A percentile compares a stretch with the other conserved stretches of the same genome.
Conservation (phyloP, 2,113 vertebrate genomes). For the Catharus bicknelli region DNA sequence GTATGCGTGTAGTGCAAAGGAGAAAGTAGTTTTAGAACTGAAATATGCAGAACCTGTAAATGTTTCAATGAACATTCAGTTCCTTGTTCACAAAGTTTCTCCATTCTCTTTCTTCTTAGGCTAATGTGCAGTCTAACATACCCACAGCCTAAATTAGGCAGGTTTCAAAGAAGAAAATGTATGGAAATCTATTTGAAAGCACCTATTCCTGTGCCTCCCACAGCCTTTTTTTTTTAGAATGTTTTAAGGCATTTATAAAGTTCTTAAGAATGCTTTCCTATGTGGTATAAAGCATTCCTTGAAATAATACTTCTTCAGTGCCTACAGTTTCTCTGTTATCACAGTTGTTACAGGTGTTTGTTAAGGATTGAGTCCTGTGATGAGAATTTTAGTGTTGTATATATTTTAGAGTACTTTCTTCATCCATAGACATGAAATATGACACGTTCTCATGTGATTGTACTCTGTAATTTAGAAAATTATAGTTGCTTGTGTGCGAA, state of each 20-base stretch:
- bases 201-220: neutral
- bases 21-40: neutral
- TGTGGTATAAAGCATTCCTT: fast-evolving
- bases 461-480: neutral
- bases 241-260: neutral
- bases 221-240: neutral
- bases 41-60: neutral
- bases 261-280: neutral
- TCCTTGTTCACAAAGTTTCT: neutral
- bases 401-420: neutral
- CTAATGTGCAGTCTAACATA: neutral
- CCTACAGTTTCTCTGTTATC: neutral
- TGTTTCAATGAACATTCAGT: neutral
- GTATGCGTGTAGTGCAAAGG: neutral
- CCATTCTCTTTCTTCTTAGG: neutral
- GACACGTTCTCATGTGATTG: neutral
- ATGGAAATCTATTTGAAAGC: neutral
- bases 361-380: neutral
- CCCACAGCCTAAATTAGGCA: neutral
- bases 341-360: neutral
- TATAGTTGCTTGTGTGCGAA: neutral
- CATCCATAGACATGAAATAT: neutral
- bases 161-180: neutral
- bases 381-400: neutral
- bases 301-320: neutral